Evolutionary conservation across 2,797 vertebrate species (phyloP), one percentile per base, ranked within the genome.

Genomic region (Lophotriccus pileatus): DNA sequence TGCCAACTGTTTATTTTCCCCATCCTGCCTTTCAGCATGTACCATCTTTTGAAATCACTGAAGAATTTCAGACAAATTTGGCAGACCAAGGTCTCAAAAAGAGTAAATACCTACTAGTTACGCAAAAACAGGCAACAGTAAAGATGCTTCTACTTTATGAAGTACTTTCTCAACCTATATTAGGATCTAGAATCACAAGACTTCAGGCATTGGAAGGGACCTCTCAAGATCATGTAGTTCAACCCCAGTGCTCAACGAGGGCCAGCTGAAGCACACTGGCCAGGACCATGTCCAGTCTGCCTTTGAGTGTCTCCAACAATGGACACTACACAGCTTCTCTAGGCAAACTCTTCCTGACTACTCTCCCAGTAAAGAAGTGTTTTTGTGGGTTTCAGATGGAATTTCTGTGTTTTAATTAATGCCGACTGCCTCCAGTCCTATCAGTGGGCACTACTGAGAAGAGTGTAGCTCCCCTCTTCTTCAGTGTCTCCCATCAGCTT

Each of bases 181-280:
- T 27, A 78, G 12, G 47, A 52, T 3, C 12, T 24, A 81, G 39
- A 85, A 85, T 50, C 76, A 68, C 11, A 37, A n/a, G 41, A 77
- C 17, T 78, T 55, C 32, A 60, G 49, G 34, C 15, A 2, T 24
- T 76, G 30, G 17, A 79, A 87, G 37, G 43, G 43, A 46, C 12
- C 6, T 56, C 50, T 69, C 7, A 23, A n/a, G 39, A 58, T 10
- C 30, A 37, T 8, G 25, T 6, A 68, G 62, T 46, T 62, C 23
- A 49, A 64, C 4, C 0, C 1, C 27, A 0, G 16, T 69, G 68
- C 32, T 64, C 2, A 2, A 47, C 52, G 12, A 78, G 7, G 7
- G 19, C 59, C 49, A 82, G n/a, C 13, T 87, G 75, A 32, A 36
- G 28, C 34, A 58, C 21, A 7, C 3, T 58, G 32, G 12, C 46